Evolutionary conservation across 2,888 invertebrate species (phyloP).

Genomic region (Halictus quadricinctus): DNA sequence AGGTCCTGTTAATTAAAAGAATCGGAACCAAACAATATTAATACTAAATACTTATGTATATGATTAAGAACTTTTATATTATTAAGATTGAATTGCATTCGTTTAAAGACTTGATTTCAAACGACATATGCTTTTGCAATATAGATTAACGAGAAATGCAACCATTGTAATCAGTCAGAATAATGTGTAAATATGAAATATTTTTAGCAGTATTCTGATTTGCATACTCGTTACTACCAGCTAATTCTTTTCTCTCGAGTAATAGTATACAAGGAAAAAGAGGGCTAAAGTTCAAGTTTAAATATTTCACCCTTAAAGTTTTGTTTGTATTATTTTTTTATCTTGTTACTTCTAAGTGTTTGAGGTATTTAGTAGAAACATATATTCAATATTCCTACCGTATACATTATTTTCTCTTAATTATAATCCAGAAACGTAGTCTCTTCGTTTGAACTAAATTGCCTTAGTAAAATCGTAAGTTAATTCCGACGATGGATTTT

Average conservation of each 20-base stretch:
- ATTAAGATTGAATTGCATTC: conserved; percentile 40
- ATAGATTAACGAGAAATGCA: conserved; percentile 33
- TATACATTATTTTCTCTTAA: conserved; percentile 34
- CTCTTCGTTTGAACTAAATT: conserved; percentile 64
- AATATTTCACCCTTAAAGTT: conserved; percentile 31
- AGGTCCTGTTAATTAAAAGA: conserved; percentile 34
- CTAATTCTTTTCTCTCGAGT: conserved; percentile 16
- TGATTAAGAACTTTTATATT: conserved; percentile 50
- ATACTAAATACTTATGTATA: conserved; percentile 35
- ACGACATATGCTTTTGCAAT: conserved; percentile 36
- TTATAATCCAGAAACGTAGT: conserved; percentile 14
- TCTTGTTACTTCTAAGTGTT: conserved; percentile 37
- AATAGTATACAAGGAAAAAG: not conserved
- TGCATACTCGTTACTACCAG: conserved; percentile 31
- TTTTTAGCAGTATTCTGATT: conserved; percentile 46
- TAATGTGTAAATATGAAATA: conserved; percentile 48
- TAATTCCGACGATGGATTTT: conserved; percentile 46
- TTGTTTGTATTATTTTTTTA: conserved; percentile 46
- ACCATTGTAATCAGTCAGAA: conserved; percentile 60
- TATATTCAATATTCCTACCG: conserved; percentile 19
- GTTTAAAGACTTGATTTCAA: conserved; percentile 45
- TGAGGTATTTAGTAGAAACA: conserved; percentile 25
- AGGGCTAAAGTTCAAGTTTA: conserved; percentile 37
- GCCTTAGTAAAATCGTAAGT: conserved; percentile 68
- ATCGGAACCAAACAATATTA: conserved; percentile 34